Conservation (phyloP, 2,888 invertebrate genomes). For the Adela reaumurella region DNA sequence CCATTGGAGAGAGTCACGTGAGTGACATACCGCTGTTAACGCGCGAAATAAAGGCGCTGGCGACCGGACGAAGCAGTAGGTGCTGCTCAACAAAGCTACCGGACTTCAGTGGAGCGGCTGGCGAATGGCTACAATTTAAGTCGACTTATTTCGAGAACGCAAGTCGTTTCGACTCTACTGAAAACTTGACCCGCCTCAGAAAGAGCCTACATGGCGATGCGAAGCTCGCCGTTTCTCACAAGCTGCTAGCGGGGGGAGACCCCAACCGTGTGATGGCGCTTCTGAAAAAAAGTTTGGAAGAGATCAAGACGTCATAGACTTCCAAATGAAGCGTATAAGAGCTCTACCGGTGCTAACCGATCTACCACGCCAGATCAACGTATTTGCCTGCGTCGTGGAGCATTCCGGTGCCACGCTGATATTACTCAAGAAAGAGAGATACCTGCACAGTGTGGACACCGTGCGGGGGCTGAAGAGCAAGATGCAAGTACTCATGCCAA, state of each 20-base stretch:
- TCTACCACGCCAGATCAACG: not conserved
- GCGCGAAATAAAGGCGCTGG: no score
- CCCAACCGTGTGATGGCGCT: not conserved
- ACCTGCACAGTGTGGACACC: not conserved
- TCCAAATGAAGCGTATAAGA: not conserved
- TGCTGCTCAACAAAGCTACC: not conserved
- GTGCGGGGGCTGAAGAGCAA: not conserved
- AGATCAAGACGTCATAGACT: not conserved
- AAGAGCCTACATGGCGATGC: not conserved
- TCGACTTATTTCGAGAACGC: not conserved
- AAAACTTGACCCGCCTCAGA: not conserved
- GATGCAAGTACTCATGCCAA: not conserved
- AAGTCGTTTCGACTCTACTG: not conserved
- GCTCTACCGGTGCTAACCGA: not conserved
- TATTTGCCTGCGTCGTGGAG: not conserved
- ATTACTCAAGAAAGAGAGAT: not conserved
- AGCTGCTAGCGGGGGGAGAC: not conserved
- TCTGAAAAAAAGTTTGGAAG: not conserved
- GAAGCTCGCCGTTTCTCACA: not conserved
- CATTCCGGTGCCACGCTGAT: not conserved
- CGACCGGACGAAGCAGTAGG: no score
- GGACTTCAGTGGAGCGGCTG: not conserved
- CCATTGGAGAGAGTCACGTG: no score
- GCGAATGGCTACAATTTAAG: not conserved
- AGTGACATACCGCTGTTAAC: no score